Evolutionary conservation across 64 coral and sea anemone genomes (phyloP), one percentile per base, ranked within the genome.

Genomic region (Catalaphyllia jardinei): DNA sequence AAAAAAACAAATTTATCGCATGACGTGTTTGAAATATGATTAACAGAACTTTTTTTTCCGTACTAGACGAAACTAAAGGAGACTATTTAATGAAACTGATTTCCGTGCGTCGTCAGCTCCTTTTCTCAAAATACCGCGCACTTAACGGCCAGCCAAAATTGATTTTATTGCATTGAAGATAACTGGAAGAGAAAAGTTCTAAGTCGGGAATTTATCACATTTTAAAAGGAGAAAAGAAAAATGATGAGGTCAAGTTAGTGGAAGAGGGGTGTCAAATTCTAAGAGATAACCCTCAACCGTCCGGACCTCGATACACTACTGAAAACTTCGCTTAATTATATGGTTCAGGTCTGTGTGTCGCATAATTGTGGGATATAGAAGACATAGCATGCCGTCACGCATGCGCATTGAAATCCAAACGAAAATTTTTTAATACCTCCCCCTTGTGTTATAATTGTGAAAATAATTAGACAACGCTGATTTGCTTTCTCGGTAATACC

Each of bases 221-320:
- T 46, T 10, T 9, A 27, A 2, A 78, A 25, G 19, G 7, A 31
- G 8, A 62, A 29, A 54, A 61, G 10, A 60, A 31, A 61, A 62
- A 0, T 19, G 62, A 67, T 69, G 78, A 80, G 78, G 54, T 80
- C 52, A 20, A 80, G 78, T 80, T 28, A 10, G 4, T 77, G 75
- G 78, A 31, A 17, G 78, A 80, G 78, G 78, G 52, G 52, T 80
- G 78, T 31, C 54, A 8, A 8, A 61, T 61, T 60, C 52, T 19
- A 31, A 9, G 8, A 51, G 78, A 54, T 80, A 80, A 80, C 78
- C 78, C 46, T 79, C 74, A 54, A 15, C 76, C 51, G 49, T 79
- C 51, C 51, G 76, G 51, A 79, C 51, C 51, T 77, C 74, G 33
- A 69, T 1, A 5, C 0, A 50, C 8, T 1, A 50, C 0, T 49